A percentile compares a stretch with the other conserved stretches of the same genome.
Conservation (phyloP, 1,140 invertebrate genomes). For the Platyura marginata region DNA sequence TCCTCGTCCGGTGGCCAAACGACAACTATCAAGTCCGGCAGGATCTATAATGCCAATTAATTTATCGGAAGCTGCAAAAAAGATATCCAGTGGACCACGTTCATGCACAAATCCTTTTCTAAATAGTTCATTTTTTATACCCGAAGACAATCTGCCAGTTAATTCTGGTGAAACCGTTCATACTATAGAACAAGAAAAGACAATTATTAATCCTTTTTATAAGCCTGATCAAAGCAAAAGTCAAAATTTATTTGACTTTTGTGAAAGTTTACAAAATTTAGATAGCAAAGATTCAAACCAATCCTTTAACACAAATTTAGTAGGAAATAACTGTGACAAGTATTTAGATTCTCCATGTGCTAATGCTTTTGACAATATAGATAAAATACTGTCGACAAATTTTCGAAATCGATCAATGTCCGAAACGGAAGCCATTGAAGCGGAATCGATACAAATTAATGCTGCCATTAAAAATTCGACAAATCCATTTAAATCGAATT, state of each 20-base stretch:
- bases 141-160: neutral
- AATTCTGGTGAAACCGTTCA: neutral
- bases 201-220: neutral
- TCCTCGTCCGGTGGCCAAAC: neutral
- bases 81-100: conserved; percentile 1
- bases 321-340: neutral
- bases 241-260: no score
- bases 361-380: neutral
- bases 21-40: conserved; percentile 3
- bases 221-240: neutral
- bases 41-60: conserved; percentile 1
- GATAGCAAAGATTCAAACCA: no score
- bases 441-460: neutral
- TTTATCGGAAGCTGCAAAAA: conserved; percentile 1
- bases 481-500: conserved; percentile 16
- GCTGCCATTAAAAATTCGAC: conserved; percentile 8
- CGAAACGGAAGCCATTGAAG: conserved; percentile 5
- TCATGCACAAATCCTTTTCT: conserved; percentile 5
- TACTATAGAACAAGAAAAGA: neutral
- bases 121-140: neutral
- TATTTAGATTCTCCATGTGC: neutral
- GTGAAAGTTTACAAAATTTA: no score
- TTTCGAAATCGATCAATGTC: conserved; percentile 8
- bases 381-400: neutral
- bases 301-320: neutral